These are phyloP conservation scores for Pogonocichla stellata DNA, from an alignment of 2,113 vertebrate species.

Conservation along the genomic window DNA sequence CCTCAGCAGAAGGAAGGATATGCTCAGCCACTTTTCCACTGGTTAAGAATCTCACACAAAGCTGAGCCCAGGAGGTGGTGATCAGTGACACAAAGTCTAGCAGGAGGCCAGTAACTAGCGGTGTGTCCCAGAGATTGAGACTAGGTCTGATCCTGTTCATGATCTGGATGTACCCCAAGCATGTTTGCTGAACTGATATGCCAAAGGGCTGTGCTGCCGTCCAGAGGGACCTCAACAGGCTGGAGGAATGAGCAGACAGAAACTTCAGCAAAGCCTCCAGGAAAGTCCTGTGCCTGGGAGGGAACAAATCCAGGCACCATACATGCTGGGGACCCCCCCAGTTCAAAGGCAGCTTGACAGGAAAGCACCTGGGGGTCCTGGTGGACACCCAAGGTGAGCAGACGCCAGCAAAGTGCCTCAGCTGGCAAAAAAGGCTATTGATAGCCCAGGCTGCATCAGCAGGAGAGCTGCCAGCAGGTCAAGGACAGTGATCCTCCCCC, in stretches of 20 bases:
- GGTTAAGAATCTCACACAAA: not conserved
- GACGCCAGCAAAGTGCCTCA: not conserved
- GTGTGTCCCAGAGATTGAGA: not conserved
- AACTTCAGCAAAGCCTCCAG: not conserved
- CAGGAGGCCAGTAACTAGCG: rapidly evolving
- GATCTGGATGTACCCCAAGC: not conserved
- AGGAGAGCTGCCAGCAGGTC: not conserved
- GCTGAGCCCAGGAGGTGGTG: not conserved
- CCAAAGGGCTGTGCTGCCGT: not conserved
- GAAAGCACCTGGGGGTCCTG: not conserved
- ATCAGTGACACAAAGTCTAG: not conserved
- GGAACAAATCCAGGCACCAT: not conserved
- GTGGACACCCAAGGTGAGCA: not conserved
- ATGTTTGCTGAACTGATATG: not conserved
- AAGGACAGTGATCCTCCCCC: not conserved
- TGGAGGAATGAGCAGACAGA: not conserved
- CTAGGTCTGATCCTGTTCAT: not conserved
- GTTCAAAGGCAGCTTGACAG: not conserved
- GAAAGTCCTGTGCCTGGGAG: not conserved
- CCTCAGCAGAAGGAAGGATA: not conserved
- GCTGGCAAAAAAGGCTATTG: not conserved
- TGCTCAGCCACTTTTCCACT: not conserved
- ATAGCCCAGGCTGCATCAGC: not conserved
- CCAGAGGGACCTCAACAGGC: not conserved
- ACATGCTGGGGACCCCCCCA: not conserved